phyloP scores from a whole-genome alignment of 2,113 vertebrate genomes.

The Albula glossodonta region DNA sequence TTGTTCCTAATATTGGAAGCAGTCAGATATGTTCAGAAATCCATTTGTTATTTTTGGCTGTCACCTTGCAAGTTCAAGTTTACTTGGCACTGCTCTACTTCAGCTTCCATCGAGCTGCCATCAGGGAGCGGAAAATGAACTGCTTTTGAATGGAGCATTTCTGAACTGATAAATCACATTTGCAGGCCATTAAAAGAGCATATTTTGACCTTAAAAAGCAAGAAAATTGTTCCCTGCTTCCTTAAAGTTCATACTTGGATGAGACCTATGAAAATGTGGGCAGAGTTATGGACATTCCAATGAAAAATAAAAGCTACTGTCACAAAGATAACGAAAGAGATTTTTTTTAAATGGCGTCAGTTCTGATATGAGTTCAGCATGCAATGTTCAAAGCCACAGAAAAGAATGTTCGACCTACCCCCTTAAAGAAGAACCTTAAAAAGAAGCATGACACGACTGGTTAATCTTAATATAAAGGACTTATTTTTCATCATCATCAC shows the following conservation, averaged over 20 bases:
- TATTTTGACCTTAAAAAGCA: not conserved
- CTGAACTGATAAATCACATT: conserved; percentile 19
- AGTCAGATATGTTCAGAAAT: conserved; percentile 58
- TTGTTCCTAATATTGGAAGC: conserved; percentile 45
- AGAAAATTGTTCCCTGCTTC: conserved; percentile 25
- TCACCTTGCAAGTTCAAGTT: conserved; percentile 32
- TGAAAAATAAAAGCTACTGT: not conserved
- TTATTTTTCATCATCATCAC: not conserved
- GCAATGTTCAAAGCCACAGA: not conserved
- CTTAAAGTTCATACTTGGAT: not conserved
- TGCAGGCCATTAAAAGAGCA: conserved; percentile 31
- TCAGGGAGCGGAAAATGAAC: conserved; percentile 46
- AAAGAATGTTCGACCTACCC: not conserved
- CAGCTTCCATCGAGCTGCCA: conserved; percentile 39
- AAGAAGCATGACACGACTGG: not conserved
- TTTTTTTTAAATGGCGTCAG: not conserved
- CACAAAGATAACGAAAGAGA: not conserved
- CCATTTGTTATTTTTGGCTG: conserved; percentile 60
- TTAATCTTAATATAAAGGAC: not conserved
- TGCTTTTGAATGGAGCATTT: conserved; percentile 12
- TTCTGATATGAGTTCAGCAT: not conserved
- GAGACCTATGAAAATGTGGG: not conserved
- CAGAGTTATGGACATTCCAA: conserved; percentile 9
- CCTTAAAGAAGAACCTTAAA: not conserved
- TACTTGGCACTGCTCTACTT: conserved; percentile 30